phyloP scores from a whole-genome alignment of 2,888 invertebrate species.

The Mythimna albipuncta region DNA sequence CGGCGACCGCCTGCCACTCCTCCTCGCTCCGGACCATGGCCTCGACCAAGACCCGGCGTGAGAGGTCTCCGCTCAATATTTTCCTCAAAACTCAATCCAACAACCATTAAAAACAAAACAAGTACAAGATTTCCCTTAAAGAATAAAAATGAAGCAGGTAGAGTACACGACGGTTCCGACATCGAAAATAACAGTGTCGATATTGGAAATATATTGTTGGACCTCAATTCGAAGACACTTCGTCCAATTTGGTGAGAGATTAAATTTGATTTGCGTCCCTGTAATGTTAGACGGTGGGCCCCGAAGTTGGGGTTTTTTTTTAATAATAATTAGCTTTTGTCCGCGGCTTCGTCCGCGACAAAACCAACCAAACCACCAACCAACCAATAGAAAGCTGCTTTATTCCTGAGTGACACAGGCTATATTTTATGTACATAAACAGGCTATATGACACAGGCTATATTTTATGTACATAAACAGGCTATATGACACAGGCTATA shows the following conservation, averaged over 20 bases:
- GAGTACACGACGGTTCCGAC: conserved; percentile 20
- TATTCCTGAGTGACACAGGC: no score
- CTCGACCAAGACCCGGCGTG: no score
- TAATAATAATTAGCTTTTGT: no score
- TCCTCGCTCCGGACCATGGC: no score
- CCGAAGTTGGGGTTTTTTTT: neutral
- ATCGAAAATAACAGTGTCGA: conserved; percentile 54
- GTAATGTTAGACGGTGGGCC: conserved; percentile 54
- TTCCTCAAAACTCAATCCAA: conserved; percentile 1
- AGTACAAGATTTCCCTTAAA: neutral
- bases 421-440: no score
- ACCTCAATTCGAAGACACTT: conserved; percentile 55
- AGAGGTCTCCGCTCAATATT: neutral
- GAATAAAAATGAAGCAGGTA: conserved; percentile 18
- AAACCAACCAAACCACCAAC: no score
- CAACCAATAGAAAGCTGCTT: no score
- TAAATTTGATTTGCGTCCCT: conserved; percentile 63
- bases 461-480: no score
- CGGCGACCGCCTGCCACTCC: no score
- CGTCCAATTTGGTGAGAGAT: conserved; percentile 61
- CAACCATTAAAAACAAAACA: neutral
- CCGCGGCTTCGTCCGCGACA: no score
- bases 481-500: no score
- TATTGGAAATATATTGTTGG: conserved; percentile 61
- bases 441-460: no score